phyloP scores from a whole-genome alignment of 1,140 invertebrate genomes.

The Diachasmimorpha longicaudata region DNA sequence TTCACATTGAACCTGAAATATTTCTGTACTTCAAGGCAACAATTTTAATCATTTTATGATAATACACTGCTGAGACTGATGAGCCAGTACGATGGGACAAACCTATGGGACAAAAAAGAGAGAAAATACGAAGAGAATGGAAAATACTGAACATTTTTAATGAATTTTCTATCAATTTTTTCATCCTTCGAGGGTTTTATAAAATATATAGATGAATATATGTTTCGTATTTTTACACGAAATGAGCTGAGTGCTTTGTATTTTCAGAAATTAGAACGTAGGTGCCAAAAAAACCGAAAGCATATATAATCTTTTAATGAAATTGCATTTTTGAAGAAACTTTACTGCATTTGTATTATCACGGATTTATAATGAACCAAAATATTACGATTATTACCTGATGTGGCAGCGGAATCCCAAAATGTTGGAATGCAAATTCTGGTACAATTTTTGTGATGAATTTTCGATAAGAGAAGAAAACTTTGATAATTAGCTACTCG shows the following conservation, averaged over 20 bases:
- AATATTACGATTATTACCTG: neutral
- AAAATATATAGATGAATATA: conserved; percentile 19
- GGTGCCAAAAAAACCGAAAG: neutral
- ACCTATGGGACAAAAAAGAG: neutral
- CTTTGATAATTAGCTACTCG: no score
- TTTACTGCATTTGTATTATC: neutral
- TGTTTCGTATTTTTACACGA: conserved; percentile 26
- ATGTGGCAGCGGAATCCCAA: neutral
- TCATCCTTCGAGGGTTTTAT: neutral
- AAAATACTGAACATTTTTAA: neutral
- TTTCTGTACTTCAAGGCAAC: neutral
- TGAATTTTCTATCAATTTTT: neutral
- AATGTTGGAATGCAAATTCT: neutral
- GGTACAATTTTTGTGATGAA: neutral
- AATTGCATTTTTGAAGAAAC: neutral
- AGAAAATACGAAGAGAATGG: neutral
- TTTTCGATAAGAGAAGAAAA: neutral
- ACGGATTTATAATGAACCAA: neutral
- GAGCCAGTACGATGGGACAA: conserved; percentile 4
- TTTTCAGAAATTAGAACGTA: conserved; percentile 15
- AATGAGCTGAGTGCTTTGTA: conserved; percentile 8
- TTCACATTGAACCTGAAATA: neutral
- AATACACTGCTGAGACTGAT: conserved; percentile 7
- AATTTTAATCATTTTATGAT: neutral
- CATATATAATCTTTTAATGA: neutral